A percentile compares a stretch with the other conserved stretches of the same genome.
Conservation (phyloP, 2,888 invertebrate genomes). For the Hecatera dysodea region DNA sequence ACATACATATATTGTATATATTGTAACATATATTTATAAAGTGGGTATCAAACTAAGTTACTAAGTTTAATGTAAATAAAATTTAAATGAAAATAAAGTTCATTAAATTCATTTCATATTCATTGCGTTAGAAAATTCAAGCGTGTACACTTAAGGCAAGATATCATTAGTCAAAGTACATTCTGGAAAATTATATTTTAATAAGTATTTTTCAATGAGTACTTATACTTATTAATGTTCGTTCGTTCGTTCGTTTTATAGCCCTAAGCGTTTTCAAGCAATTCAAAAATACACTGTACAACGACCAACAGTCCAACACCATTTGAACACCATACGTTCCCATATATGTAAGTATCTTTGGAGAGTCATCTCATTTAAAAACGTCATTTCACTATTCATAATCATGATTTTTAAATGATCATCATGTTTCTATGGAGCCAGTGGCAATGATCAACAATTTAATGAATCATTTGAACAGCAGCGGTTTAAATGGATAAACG, state of each 20-base stretch:
- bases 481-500: conserved; percentile 17
- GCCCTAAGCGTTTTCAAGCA: background rate
- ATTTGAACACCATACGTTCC: background rate
- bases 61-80: too few species aligned
- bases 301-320: too few species aligned
- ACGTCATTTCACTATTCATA: conserved; percentile 38
- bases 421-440: conserved; percentile 8
- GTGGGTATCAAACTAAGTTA: too few species aligned
- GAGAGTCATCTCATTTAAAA: conserved; percentile 42
- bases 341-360: conserved; percentile 19
- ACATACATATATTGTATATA: too few species aligned
- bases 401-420: conserved; percentile 48
- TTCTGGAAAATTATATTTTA: background rate
- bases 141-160: background rate
- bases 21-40: too few species aligned
- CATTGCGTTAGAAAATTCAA: background rate
- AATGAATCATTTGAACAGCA: conserved; percentile 26
- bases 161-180: conserved; percentile 5
- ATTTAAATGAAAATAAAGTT: too few species aligned
- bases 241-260: background rate
- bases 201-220: background rate
- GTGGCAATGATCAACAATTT: conserved; percentile 37
- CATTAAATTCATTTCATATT: conserved; percentile 15
- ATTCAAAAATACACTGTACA: conserved; percentile 16
- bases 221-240: conserved; percentile 10